Conservation (phyloP, 2,888 invertebrate species). For the Cryptosula pallasiana region DNA sequence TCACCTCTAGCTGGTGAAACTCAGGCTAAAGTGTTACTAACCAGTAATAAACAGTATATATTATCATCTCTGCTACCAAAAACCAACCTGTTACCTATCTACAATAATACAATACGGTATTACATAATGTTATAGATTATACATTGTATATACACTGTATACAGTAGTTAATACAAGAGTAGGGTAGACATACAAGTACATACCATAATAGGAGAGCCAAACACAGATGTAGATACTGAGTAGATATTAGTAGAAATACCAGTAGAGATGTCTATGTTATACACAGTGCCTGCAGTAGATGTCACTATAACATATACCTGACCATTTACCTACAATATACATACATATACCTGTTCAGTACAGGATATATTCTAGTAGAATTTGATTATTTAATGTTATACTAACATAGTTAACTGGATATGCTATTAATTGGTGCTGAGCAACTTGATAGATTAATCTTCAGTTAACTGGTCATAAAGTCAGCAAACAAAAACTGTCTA, state of each 20-base stretch:
- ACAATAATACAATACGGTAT: not conserved
- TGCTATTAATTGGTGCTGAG: too few species aligned
- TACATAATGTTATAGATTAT: not conserved
- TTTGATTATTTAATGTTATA: not conserved
- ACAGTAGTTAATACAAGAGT: too few species aligned
- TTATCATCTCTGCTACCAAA: slow-evolving; percentile 13
- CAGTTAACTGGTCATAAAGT: too few species aligned
- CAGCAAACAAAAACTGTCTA: too few species aligned
- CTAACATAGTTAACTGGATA: not conserved
- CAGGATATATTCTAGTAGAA: too few species aligned
- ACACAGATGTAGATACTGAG: not conserved
- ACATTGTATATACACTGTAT: too few species aligned
- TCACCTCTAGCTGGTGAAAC: too few species aligned
- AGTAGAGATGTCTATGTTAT: not conserved
- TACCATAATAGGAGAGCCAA: slow-evolving; percentile 13
- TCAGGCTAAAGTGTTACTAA: too few species aligned
- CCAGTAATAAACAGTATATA: not conserved
- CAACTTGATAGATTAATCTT: too few species aligned
- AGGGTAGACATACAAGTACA: too few species aligned
- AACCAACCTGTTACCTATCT: not conserved
- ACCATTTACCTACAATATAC: not conserved
- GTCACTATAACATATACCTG: not conserved
- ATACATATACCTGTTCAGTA: too few species aligned
- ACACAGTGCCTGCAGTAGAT: not conserved
- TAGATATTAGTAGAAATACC: not conserved